Base-by-base conservation (phyloP, 2,888 invertebrate species). In the Ormyrus labotus region DNA sequence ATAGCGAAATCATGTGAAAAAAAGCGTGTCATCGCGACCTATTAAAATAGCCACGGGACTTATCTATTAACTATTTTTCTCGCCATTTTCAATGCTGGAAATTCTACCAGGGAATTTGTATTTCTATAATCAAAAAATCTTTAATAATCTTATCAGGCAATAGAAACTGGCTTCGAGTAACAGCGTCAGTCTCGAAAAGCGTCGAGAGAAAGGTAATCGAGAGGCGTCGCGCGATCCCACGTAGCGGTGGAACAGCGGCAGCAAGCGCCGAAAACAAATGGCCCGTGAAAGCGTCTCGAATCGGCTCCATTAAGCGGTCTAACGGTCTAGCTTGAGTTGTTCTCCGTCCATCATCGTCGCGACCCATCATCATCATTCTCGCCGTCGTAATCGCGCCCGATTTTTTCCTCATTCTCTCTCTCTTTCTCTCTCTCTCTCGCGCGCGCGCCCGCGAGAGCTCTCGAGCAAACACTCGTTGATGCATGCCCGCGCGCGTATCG, bases 251-350 rank as follows among this genome's bases (percentile, higher is more conserved):
- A 34, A 34, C 6, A 13, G 65, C 34, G n/a, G 64, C 70, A 2
- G 77, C 11, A 34, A 13, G 57, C 55, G 68, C 53, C 55, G 60
- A 55, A 80, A 81, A 81, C 71, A 81, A 79, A 81, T 76, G 71
- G 65, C 3, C 75, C 76, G 79, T 76, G 71, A 81, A 81, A 78
- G 72, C 70, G 65, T 45, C 60, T 72, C 50, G 19, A 81, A 79
- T 79, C 76, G 45, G n/a, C 65, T 68, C 60, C 55, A 70, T 61
- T 45, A 74, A 55, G 57, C 11, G 34, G 65, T 73, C 60, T 65
- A 73, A 67, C 64, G 70, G 51, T 64, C 34, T 19, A 45, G 3
- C 57, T 58, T 47, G 45, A n/a, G 10, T 34, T 34, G 34, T 47
- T 70, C 19, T 80, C 70, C 63, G 71, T 67, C 60, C 61, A 50